Conservation (phyloP, 2,113 vertebrate species). For the Pampusana beccarii region DNA sequence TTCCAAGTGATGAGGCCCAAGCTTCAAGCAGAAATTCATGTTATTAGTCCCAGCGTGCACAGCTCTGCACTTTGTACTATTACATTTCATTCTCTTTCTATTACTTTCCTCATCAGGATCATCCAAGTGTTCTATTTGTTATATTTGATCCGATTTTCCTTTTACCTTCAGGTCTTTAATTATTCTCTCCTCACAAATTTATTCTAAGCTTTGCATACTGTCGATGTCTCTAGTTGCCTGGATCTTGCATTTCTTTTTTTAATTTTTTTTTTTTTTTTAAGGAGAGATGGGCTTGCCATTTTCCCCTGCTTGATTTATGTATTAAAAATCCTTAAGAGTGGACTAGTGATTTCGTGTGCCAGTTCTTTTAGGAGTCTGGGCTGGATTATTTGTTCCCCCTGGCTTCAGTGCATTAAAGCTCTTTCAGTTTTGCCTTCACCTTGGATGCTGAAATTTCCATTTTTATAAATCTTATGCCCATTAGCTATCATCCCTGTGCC, state of each 20-base stretch:
- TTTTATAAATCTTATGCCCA: conserved; percentile 43
- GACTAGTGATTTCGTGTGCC: not conserved
- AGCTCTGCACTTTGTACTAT: conserved; percentile 28
- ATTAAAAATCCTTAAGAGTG: conserved; percentile 12
- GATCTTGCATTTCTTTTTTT: not conserved
- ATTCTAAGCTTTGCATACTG: not conserved
- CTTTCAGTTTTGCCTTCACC: conserved; percentile 49
- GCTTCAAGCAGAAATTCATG: not conserved
- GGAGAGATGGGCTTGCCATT: not conserved
- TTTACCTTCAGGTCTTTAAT: conserved; percentile 64
- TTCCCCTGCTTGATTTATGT: not conserved
- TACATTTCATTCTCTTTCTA: conserved; percentile 25
- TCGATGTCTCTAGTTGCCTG: conserved; percentile 7
- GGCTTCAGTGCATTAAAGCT: conserved; percentile 42
- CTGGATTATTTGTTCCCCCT: conserved; percentile 40
- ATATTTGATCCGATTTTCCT: conserved; percentile 45
- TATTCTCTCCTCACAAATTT: conserved; percentile 37
- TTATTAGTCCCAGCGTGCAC: conserved; percentile 1
- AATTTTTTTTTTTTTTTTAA: too few relatives aligned
- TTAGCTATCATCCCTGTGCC: not conserved
- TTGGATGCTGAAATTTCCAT: conserved; percentile 45
- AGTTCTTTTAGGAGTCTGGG: conserved; percentile 8
- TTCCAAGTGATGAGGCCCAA: conserved; percentile 41
- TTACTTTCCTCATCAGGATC: conserved; percentile 2
- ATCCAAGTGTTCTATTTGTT: conserved; percentile 49